These are phyloP conservation scores for Bolborhynchus lineola DNA, from an alignment of 2,113 vertebrate species.

Conservation along the genomic window DNA sequence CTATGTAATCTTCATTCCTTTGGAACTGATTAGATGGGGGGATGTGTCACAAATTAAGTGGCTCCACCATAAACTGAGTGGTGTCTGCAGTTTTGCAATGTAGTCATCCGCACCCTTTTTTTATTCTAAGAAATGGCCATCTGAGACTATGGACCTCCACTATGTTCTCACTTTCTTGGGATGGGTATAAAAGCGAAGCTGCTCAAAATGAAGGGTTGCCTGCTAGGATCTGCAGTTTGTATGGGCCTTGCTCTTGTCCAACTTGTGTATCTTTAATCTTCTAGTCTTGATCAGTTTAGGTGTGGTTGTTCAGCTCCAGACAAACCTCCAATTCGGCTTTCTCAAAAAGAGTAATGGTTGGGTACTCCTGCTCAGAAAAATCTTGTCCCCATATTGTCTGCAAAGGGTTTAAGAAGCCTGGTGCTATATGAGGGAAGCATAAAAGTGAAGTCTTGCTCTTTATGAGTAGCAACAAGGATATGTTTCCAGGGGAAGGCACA, in stretches of 20 bases:
- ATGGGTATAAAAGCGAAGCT: neutral
- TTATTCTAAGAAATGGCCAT: neutral
- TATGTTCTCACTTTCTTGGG: neutral
- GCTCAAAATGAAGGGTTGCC: neutral
- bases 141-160: neutral
- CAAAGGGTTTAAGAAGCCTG: neutral
- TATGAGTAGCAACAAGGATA: neutral
- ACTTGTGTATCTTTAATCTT: neutral
- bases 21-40: neutral
- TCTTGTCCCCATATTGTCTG: neutral
- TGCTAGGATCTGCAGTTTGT: neutral
- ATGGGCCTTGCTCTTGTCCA: neutral
- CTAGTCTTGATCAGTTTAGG: neutral
- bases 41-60: neutral
- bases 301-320: neutral
- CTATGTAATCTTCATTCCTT: neutral
- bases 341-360: neutral
- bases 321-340: neutral
- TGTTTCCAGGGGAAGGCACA: neutral
- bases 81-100: neutral
- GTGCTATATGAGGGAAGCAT: rapidly evolving
- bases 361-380: neutral
- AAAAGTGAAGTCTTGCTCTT: neutral
- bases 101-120: neutral
- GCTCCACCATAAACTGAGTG: neutral